Percentiles rank a stretch among this genome's conserved stretches.
phyloP scores from a whole-genome alignment of 2,113 vertebrate genomes.

The Spermophilus dauricus region DNA sequence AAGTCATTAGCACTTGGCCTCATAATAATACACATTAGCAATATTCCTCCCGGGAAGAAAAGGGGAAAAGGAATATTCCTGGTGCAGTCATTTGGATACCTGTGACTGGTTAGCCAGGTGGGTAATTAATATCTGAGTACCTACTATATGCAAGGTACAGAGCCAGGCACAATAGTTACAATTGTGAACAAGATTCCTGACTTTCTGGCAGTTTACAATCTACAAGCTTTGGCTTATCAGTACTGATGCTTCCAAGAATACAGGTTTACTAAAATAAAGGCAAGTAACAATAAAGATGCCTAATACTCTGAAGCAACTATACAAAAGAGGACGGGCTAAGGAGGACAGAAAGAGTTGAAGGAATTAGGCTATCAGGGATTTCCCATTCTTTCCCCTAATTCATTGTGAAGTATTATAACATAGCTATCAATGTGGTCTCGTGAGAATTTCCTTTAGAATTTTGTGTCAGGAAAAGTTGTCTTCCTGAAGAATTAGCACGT shows the following conservation, averaged over 20 bases:
- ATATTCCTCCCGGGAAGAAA: conserved; percentile 52
- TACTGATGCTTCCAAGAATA: conserved; percentile 9
- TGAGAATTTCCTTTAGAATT: no score
- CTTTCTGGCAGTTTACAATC: not conserved
- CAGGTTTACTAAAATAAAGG: conserved; percentile 26
- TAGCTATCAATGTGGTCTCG: no score
- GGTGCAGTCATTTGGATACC: not conserved
- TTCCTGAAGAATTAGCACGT: no score
- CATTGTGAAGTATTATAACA: not conserved
- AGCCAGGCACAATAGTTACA: not conserved
- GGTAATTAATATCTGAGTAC: conserved; percentile 63
- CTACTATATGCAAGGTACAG: not conserved
- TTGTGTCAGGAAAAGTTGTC: no score
- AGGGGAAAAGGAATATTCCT: conserved; percentile 43
- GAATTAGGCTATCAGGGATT: not conserved
- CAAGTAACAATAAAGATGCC: not conserved
- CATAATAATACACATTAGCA: conserved; percentile 54
- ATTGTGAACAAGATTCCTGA: not conserved
- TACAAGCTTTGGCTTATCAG: not conserved
- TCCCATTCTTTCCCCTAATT: not conserved
- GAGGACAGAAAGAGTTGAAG: not conserved
- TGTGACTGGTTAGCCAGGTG: conserved; percentile 49
- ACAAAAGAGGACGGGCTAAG: not conserved
- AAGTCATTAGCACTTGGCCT: conserved; percentile 72
- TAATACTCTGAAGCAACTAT: not conserved